Percentiles rank a stretch among this genome's conserved stretches.
These are phyloP conservation scores for Elachura formosa DNA, from an alignment of 2,113 vertebrate species.

Conservation along the genomic window DNA sequence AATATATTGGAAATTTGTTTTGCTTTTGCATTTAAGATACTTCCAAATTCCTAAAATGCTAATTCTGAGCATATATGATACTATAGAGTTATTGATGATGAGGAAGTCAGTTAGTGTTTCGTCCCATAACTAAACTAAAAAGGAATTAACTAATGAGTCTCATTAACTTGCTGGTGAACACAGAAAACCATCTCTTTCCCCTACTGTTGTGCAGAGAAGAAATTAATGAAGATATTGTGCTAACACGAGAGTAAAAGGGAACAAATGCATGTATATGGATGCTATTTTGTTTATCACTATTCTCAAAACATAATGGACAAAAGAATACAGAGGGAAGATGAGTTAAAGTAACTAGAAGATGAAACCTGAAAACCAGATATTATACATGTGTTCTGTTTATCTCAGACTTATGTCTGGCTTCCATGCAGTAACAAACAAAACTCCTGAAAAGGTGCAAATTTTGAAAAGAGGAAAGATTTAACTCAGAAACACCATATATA, in stretches of 20 bases:
- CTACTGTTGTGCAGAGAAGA: background rate
- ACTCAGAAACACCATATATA: background rate
- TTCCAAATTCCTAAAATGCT: background rate
- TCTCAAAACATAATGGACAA: background rate
- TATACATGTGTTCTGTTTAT: background rate
- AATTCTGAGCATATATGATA: background rate
- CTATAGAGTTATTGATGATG: background rate
- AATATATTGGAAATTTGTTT: background rate
- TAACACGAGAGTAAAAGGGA: background rate
- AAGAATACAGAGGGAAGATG: background rate
- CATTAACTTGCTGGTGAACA: background rate
- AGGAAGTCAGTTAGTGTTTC: background rate
- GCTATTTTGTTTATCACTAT: background rate
- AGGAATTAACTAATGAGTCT: background rate
- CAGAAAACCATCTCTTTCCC: background rate
- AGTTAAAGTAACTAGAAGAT: background rate
- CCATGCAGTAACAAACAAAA: background rate
- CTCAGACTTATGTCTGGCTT: background rate
- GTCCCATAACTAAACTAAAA: background rate
- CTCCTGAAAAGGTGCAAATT: background rate
- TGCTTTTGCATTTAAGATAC: background rate
- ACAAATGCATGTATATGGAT: background rate
- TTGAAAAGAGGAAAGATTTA: background rate
- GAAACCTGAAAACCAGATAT: background rate
- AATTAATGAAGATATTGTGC: background rate